These are phyloP conservation scores for Macrophya annulata DNA, from an alignment of 2,888 invertebrate species.

Conservation along the genomic window DNA sequence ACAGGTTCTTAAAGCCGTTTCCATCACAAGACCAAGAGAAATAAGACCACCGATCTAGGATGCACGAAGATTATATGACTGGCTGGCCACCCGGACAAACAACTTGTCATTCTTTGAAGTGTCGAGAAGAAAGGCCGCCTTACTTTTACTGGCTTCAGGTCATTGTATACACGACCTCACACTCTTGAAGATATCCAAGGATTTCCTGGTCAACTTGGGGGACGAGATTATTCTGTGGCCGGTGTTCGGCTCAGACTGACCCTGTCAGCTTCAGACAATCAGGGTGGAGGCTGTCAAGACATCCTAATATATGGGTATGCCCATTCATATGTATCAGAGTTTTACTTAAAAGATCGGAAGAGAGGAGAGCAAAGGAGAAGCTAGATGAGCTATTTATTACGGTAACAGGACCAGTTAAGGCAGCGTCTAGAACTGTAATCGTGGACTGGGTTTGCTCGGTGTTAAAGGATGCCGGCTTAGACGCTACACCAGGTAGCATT, in stretches of 20 bases:
- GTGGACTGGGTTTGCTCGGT: constrained; percentile 62
- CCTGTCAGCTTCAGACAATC: constrained; percentile 61
- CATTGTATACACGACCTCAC: constrained; percentile 63
- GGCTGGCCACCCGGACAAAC: constrained; percentile 51
- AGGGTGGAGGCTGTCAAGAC: constrained; percentile 61
- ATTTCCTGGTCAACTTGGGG: constrained; percentile 57
- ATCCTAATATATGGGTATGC: constrained; percentile 60
- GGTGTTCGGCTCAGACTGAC: constrained; percentile 63
- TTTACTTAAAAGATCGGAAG: constrained; percentile 58
- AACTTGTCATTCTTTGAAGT: constrained; percentile 61
- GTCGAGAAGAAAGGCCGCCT: constrained; percentile 61
- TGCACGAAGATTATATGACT: constrained; percentile 58
- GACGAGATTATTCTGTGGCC: constrained; percentile 64
- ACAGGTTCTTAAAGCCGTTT: constrained; percentile 59
- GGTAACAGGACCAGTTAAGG: constrained; percentile 37
- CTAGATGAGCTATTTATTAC: constrained; percentile 59
- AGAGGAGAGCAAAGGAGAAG: constrained; percentile 49
- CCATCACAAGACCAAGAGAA: constrained; percentile 57
- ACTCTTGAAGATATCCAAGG: constrained; percentile 59
- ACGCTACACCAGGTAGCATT: constrained; percentile 60
- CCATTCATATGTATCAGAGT: constrained; percentile 60
- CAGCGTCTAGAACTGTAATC: constrained; percentile 61
- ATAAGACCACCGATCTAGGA: constrained; percentile 59
- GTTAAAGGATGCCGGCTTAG: constrained; percentile 60
- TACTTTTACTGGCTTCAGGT: constrained; percentile 61